These are phyloP conservation scores for Myrmophylax atrothorax DNA, from an alignment of 2,113 vertebrate species.

Conservation along the genomic window DNA sequence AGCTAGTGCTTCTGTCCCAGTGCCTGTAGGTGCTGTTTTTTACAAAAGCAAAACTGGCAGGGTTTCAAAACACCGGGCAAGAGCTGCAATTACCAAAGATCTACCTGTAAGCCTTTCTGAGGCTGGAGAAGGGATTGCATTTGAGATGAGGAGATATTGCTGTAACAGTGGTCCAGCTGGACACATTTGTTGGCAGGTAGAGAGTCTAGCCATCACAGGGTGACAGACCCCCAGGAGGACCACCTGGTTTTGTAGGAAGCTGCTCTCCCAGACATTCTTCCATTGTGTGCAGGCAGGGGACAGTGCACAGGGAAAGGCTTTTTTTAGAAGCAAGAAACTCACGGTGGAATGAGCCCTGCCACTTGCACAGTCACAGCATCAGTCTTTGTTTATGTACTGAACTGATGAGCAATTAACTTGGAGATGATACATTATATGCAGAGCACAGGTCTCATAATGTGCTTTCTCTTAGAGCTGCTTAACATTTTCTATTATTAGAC, in stretches of 20 bases:
- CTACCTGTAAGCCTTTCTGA: background rate
- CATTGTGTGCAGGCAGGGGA: background rate
- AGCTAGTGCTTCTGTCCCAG: background rate
- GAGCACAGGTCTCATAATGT: background rate
- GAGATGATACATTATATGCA: slow-evolving; percentile 27
- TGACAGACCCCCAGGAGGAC: background rate
- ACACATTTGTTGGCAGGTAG: background rate
- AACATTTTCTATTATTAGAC: slow-evolving; percentile 6
- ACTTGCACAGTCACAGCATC: slow-evolving; percentile 45
- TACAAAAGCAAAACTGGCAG: background rate
- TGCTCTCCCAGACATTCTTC: background rate
- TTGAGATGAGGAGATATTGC: background rate
- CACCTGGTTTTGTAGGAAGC: background rate
- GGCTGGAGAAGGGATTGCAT: background rate
- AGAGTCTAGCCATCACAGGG: background rate
- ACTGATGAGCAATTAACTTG: slow-evolving; percentile 53
- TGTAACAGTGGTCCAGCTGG: background rate
- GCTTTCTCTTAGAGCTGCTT: slow-evolving; percentile 31
- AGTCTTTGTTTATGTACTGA: slow-evolving; percentile 32
- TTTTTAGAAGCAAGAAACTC: background rate
- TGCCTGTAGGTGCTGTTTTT: background rate
- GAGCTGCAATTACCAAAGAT: background rate
- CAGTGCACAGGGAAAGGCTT: background rate
- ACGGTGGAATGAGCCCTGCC: background rate
- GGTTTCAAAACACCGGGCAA: background rate